phyloP scores from a whole-genome alignment of 2,797 vertebrate genomes.

The Pseudochaenichthys georgianus region DNA sequence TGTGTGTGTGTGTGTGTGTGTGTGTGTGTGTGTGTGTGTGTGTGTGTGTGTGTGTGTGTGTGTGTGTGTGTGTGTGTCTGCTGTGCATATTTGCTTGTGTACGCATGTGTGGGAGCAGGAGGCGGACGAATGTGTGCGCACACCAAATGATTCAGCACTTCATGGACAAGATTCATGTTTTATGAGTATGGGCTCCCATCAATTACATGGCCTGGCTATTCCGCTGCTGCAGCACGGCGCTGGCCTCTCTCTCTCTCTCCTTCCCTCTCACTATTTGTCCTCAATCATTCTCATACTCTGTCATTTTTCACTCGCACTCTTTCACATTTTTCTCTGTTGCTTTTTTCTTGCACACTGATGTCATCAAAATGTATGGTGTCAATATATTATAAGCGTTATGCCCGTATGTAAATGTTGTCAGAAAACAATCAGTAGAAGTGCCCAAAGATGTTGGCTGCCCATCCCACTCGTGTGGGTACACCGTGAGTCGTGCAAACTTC shows the following conservation, averaged over 20 bases:
- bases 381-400: slow-evolving; percentile 26
- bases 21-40: slow-evolving; percentile 18
- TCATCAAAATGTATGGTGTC: slow-evolving; percentile 35
- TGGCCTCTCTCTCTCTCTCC: not conserved
- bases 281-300: slow-evolving; percentile 9
- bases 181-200: slow-evolving; percentile 73
- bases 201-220: slow-evolving; percentile 66
- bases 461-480: slow-evolving; percentile 28
- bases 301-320: not conserved
- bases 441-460: slow-evolving; percentile 30
- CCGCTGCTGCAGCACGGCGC: slow-evolving; percentile 60
- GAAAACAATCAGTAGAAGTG: slow-evolving; percentile 16
- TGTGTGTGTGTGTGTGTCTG: slow-evolving; percentile 17
- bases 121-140: slow-evolving; percentile 54
- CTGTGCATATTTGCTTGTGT: slow-evolving; percentile 55
- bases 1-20: slow-evolving; percentile 23
- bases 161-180: slow-evolving; percentile 83
- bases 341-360: slow-evolving; percentile 30
- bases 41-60: slow-evolving; percentile 18
- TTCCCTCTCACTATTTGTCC: not conserved
- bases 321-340: slow-evolving; percentile 4
- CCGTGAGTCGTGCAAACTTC: slow-evolving; percentile 37
- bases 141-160: slow-evolving; percentile 77
- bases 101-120: slow-evolving; percentile 63
- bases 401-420: slow-evolving; percentile 25